A percentile compares a stretch with the other conserved stretches of the same genome.
Conservation (phyloP, 2,113 vertebrate genomes). For the Taxidea taxus region DNA sequence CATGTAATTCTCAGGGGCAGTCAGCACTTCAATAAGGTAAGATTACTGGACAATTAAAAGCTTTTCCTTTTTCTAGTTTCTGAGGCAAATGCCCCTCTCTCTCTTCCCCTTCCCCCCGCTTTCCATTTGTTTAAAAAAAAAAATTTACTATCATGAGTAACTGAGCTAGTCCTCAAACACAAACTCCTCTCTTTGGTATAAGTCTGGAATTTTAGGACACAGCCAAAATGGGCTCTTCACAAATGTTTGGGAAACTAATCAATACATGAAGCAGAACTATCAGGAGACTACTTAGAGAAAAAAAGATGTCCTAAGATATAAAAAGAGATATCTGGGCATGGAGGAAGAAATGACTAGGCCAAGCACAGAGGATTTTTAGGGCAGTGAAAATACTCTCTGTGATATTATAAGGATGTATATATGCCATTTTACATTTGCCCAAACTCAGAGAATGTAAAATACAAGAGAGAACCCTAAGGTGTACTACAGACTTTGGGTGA, state of each 20-base stretch:
- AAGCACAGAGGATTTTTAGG: background rate
- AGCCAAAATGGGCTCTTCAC: background rate
- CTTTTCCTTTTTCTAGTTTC: background rate
- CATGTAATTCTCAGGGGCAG: background rate
- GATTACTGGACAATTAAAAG: background rate
- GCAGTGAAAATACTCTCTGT: background rate
- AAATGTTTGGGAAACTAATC: background rate
- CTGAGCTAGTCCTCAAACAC: background rate
- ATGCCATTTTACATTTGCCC: background rate
- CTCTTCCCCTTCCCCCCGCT: no score
- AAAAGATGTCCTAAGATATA: background rate
- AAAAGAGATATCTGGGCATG: background rate
- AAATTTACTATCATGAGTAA: background rate
- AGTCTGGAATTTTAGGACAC: background rate
- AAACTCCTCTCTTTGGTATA: background rate
- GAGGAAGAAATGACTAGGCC: background rate
- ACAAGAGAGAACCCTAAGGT: background rate
- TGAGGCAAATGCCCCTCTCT: background rate
- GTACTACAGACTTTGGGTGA: background rate
- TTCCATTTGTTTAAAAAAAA: background rate
- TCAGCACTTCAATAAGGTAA: background rate
- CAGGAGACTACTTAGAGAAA: background rate
- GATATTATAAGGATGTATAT: background rate
- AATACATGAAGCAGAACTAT: background rate
- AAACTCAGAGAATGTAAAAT: background rate